A percentile compares a stretch with the other conserved stretches of the same genome.
Conservation (phyloP, 1,140 invertebrate genomes). For the Elysia chlorotica region DNA sequence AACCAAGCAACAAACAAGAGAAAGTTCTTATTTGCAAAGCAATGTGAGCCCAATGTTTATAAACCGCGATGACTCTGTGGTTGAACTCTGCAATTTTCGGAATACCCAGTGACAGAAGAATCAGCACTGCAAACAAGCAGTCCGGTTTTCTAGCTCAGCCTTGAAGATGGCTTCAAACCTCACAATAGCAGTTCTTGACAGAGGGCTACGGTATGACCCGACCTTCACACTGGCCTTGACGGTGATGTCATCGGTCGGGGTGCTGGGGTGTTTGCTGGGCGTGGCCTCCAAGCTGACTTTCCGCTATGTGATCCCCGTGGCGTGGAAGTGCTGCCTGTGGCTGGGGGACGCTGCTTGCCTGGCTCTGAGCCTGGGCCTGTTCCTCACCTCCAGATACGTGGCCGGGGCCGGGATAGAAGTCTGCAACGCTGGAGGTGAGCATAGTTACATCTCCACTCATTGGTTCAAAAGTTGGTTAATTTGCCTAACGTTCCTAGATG, state of each 20-base stretch:
- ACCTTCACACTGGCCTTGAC: not conserved
- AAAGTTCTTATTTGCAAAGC: too few species aligned
- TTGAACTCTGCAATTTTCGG: too few species aligned
- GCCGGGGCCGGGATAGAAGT: not conserved
- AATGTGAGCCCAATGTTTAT: too few species aligned
- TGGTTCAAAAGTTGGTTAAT: not conserved
- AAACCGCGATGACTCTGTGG: too few species aligned
- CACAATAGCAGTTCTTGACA: too few species aligned
- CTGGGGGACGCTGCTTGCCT: slow-evolving; percentile 33
- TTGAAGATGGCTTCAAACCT: too few species aligned
- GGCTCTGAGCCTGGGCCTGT: slow-evolving; percentile 32
- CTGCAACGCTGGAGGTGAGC: slow-evolving; percentile 15
- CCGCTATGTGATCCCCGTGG: slow-evolving; percentile 30
- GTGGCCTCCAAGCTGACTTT: not conserved
- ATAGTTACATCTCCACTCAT: not conserved
- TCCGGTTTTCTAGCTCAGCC: too few species aligned
- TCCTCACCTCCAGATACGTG: slow-evolving; percentile 29
- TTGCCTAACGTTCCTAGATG: not conserved
- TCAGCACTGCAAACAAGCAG: too few species aligned
- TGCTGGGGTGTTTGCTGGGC: not conserved
- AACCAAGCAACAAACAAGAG: too few species aligned
- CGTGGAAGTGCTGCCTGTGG: slow-evolving; percentile 36
- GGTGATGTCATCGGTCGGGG: not conserved
- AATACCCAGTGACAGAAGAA: too few species aligned
- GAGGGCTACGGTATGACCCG: too few species aligned